A percentile compares a stretch with the other conserved stretches of the same genome.
Conservation (phyloP, 2,888 invertebrate species). For the Trachelus tabidus region DNA sequence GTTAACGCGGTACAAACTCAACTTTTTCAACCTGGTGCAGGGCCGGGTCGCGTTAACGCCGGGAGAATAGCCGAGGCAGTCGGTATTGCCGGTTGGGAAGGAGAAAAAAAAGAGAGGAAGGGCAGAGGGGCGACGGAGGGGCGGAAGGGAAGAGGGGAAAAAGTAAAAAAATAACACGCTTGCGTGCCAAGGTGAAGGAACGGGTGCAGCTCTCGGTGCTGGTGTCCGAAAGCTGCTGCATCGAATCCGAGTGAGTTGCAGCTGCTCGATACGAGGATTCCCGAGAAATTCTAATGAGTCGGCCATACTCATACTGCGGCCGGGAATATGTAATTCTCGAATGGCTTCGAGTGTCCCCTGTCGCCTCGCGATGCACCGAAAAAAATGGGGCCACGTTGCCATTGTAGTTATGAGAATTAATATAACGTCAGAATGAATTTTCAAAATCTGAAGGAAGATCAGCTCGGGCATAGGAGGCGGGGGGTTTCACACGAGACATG, state of each 20-base stretch:
- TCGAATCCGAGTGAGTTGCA: neutral
- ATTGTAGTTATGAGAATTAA: neutral
- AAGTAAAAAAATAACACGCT: constrained; percentile 48
- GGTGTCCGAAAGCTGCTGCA: constrained; percentile 12
- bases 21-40: neutral
- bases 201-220: constrained; percentile 48
- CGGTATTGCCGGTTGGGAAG: constrained; percentile 9
- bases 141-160: constrained; percentile 17
- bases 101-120: constrained; percentile 16
- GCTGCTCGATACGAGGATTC: neutral
- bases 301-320: neutral
- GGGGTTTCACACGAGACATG: too few species aligned
- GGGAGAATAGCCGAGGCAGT: constrained; percentile 10
- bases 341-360: neutral
- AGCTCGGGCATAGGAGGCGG: too few species aligned
- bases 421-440: neutral
- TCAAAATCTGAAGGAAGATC: neutral
- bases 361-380: neutral
- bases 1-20: neutral
- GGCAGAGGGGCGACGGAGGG: constrained; percentile 10
- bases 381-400: neutral
- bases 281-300: neutral
- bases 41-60: neutral
- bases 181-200: constrained; percentile 54
- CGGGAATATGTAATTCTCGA: neutral